Base-by-base conservation (phyloP, 2,113 vertebrate species). In the Melanocharis versteri region DNA sequence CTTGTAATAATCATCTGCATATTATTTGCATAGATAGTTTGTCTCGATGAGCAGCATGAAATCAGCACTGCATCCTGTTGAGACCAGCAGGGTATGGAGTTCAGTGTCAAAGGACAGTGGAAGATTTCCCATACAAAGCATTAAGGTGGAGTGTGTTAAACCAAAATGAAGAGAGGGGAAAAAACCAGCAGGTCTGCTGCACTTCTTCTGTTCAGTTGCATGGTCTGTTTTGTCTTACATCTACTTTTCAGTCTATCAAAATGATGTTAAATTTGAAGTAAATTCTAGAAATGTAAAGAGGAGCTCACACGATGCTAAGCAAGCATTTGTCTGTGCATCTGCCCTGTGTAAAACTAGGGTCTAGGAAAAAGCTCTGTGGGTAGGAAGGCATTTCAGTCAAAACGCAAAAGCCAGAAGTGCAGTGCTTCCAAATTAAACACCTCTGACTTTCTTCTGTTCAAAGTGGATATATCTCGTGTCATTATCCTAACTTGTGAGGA, bases 221-320 rank as follows among this genome's bases (percentile, higher is more conserved):
- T 15, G 14, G 12, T 60, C 27, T 71, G 7, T 10, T 78, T 85
- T 62, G 27, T 57, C 53, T 60, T 48, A 66, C 15, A 8, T 16
- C 12, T 54, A 19, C 27, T 19, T 90, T 79, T 87, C 24, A 48
- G 24, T 31, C 60, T 37, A 22, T 44, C 22, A 71, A 26, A 93
- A 51, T 1, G 0, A 68, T 23, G 19, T 47, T 13, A 47, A 47
- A 75, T 47, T 62, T 82, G 19, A 19, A 68, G 27, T 37, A 51
- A 84, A 62, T 33, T 84, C 42, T 71, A 27, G 39, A 84, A 91
- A 66, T 27, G 3, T 44, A 45, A 65, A 81, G 26, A 64, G 42
- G 26, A 91, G 20, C n/a, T 23, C 37, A 51, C 0, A 0, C 15
- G n/a, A 40, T 24, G 54, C 6, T 26, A 70, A 39, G 45, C 8